These are phyloP conservation scores for Diaprepes abbreviatus DNA, from an alignment of 2,888 invertebrate species.

Conservation along the genomic window DNA sequence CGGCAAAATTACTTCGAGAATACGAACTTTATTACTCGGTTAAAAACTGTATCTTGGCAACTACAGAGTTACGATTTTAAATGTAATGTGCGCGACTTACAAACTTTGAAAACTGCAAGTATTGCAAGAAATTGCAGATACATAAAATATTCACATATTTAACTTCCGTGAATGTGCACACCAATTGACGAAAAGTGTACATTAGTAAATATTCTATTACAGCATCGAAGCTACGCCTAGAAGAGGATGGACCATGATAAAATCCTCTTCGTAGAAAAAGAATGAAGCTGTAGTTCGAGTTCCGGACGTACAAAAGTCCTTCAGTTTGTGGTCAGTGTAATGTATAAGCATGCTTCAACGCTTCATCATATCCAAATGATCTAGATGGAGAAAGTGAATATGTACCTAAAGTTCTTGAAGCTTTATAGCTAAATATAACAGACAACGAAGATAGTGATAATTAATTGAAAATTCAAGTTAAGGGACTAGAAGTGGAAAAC, in stretches of 20 bases:
- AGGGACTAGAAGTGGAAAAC: too few species aligned
- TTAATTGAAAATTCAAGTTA: too few species aligned
- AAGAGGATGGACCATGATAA: slow-evolving; percentile 44
- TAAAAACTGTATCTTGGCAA: slow-evolving; percentile 22
- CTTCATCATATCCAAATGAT: too few species aligned
- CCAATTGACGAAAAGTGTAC: slow-evolving; percentile 41
- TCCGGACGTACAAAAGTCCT: too few species aligned
- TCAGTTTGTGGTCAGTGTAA: too few species aligned
- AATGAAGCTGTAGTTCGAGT: too few species aligned
- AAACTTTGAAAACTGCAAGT: slow-evolving; percentile 46
- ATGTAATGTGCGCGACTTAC: slow-evolving; percentile 32
- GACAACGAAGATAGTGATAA: too few species aligned
- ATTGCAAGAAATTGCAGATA: slow-evolving; percentile 42
- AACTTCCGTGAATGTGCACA: slow-evolving; percentile 54
- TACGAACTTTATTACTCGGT: slow-evolving; percentile 11
- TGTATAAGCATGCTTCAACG: too few species aligned
- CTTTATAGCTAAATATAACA: too few species aligned
- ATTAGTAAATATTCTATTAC: slow-evolving; percentile 33
- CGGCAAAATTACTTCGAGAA: too few species aligned
- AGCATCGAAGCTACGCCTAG: slow-evolving; percentile 40
- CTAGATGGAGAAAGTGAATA: too few species aligned
- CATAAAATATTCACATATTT: slow-evolving; percentile 42
- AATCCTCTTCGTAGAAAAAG: slow-evolving; percentile 47
- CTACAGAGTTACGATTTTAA: slow-evolving; percentile 21
- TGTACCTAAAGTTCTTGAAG: too few species aligned